Base-by-base conservation (phyloP, 2,113 vertebrate species). In the Atrichornis clamosus region DNA sequence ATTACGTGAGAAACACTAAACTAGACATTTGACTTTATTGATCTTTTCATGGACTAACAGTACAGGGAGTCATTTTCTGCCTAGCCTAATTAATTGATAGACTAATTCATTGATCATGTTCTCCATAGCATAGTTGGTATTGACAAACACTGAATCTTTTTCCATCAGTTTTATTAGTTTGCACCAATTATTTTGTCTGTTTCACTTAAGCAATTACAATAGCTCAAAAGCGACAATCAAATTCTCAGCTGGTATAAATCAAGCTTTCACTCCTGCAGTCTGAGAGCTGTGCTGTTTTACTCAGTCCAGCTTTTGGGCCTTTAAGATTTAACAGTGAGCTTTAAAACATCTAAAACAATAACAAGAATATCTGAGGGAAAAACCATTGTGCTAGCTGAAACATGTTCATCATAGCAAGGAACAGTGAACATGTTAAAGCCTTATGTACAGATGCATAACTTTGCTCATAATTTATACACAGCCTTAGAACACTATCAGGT, bases 21-120 rank as follows among this genome's bases (percentile, higher is more conserved):
- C 96, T 97, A 96, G 98, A 98, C 98, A 98, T 98, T 98, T 98
- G 98, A 98, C 98, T 98, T 98, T 96, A 99, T 99, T 98, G 99
- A 99, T 99, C 97, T 97, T 98, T 97, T 98, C 98, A 98, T 98
- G 98, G 97, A 96, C 98, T 98, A 98, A 98, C 80, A 78, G 98
- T 98, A 98, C 94, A 97, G 97, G 96, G 96, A 97, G 97, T 98
- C 98, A 99, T 99, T 98, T 98, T 98, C 98, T 98, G 98, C 96
- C 98, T 97, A 97, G 98, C 98, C 98, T 98, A 97, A 98, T 97
- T 98, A 98, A 99, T 98, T 98, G 99, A 99, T 96, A 97, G 98
- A 98, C 97, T 97, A 97, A 98, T 97, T 97, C 98, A 99, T 99
- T 97, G 99, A 99, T 98, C 95, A 88, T 68, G 88, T 96, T 97